Base-by-base conservation (phyloP, 1,140 invertebrate species). In the Probaryconus sp. region DNA sequence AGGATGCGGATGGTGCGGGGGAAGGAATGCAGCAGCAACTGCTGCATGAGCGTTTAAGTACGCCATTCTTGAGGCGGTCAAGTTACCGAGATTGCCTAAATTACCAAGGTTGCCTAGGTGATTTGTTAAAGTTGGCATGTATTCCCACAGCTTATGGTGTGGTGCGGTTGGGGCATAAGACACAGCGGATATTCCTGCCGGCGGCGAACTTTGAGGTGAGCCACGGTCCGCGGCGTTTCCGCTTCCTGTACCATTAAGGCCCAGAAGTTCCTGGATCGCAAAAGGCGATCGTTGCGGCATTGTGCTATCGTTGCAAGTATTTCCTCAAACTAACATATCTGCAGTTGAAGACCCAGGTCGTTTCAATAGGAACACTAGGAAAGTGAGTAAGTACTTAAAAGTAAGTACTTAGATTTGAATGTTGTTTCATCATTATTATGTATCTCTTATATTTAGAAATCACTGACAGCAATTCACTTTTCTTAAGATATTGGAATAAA, bases 251-350 rank as follows among this genome's bases (percentile, higher is more conserved):
- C 85, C 86, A 35, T 92, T 92, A 26, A 97, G 86, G 0, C 95
- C 95, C 77, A 97, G 88, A 73, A 97, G 89, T 89, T 97, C 95
- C 85, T 97, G 95, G 81, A 97, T 97, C 71, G 94, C 95, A 88
- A 97, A 97, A 10, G 95, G 95, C 69, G 94, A 95, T 76, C 95
- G 89, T 86, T 96, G 94, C 70, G 94, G 94, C 90, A 94, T 91
- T 42, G 86, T 85, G 42, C 71, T 50, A 33, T 67, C 40, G 48
- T 80, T 67, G 28, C 55, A 33, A 73, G 30, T 73, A 37, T 30
- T 17, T 2, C 2, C 16, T 78, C 45, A 76, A 33, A 75, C 68
- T 55, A 65, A 53, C 74, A 79, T 79, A 16, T 56, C 21, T 58
- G 7, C 11, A 6, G 17, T 9, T 17, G 28, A 40, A 43, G 31